Evolutionary conservation across 92 coral and sea anemone genomes (phyloP), one percentile per base, ranked within the genome.

Genomic region (Diadumene lineata): DNA sequence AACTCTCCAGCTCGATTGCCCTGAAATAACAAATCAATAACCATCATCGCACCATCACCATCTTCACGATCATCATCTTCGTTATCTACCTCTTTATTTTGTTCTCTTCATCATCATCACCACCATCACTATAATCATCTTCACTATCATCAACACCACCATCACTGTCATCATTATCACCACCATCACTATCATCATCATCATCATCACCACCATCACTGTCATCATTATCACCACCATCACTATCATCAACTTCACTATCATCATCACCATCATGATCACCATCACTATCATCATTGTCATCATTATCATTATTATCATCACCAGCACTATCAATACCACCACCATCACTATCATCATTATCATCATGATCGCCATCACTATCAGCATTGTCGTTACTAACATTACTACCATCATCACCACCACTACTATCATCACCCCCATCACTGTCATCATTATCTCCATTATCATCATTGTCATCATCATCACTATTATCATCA

Each of bases 1-100:
- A 83, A 13, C 91, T 93, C 57, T 92, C 98, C 51, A 94, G 72
- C 55, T 92, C 88, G 78, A 94, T 92, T 8, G 98, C 84, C 31
- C 98, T 94, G 73, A 56, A n/a, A n/a, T n/a, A n/a, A n/a, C n/a
- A n/a, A n/a, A n/a, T n/a, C n/a, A n/a, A n/a, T n/a, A n/a, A n/a
- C n/a, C n/a, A n/a, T n/a, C n/a, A n/a, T n/a, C n/a, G n/a, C n/a
- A n/a, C n/a, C n/a, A n/a, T n/a, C n/a, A n/a, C n/a, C n/a, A n/a
- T n/a, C n/a, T n/a, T n/a, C n/a, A n/a, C n/a, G n/a, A n/a, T n/a
- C n/a, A n/a, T n/a, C n/a, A n/a, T n/a, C n/a, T n/a, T n/a, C n/a
- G n/a, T n/a, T n/a, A n/a, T n/a, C n/a, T n/a, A n/a, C n/a, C n/a
- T n/a, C n/a, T n/a, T n/a, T n/a, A n/a, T n/a, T n/a, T n/a, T n/a